Evolutionary conservation across 2,113 vertebrate genomes (phyloP).

Genomic region (Sminthopsis crassicaudata): DNA sequence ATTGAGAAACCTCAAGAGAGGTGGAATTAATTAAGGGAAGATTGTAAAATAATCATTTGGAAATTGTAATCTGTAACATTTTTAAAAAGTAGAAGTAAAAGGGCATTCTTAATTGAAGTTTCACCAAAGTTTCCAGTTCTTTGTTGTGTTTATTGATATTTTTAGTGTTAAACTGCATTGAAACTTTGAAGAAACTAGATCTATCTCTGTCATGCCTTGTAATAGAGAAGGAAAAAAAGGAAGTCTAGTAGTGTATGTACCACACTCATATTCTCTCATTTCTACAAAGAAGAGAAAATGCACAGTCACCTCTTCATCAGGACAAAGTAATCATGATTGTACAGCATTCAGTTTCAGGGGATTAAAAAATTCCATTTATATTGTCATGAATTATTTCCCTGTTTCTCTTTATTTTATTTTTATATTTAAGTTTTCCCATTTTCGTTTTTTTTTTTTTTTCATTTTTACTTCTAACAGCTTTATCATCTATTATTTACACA

Average conservation of each 20-base stretch:
- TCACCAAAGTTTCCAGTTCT: neutral
- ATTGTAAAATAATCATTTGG: neutral
- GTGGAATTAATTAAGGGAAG: neutral
- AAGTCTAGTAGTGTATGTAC: neutral
- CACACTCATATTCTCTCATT: neutral
- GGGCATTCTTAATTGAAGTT: neutral
- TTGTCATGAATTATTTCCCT: neutral
- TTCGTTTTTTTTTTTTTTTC: neutral
- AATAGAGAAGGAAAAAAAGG: neutral
- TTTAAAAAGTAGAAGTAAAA: neutral
- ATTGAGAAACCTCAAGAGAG: neutral
- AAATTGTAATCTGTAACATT: neutral
- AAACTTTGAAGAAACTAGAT: neutral
- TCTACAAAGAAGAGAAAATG: neutral
- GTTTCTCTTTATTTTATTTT: neutral
- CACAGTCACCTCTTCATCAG: neutral
- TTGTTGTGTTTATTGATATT: neutral
- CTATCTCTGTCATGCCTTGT: neutral
- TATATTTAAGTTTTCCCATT: neutral
- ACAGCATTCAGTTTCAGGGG: neutral
- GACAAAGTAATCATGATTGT: neutral
- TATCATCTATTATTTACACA: neutral
- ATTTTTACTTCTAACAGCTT: neutral
- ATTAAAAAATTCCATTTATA: neutral
- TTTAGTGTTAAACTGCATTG: neutral